A percentile compares a stretch with the other conserved stretches of the same genome.
These are phyloP conservation scores for Thomomys bottae DNA, from an alignment of 2,113 vertebrate genomes.

Conservation along the genomic window DNA sequence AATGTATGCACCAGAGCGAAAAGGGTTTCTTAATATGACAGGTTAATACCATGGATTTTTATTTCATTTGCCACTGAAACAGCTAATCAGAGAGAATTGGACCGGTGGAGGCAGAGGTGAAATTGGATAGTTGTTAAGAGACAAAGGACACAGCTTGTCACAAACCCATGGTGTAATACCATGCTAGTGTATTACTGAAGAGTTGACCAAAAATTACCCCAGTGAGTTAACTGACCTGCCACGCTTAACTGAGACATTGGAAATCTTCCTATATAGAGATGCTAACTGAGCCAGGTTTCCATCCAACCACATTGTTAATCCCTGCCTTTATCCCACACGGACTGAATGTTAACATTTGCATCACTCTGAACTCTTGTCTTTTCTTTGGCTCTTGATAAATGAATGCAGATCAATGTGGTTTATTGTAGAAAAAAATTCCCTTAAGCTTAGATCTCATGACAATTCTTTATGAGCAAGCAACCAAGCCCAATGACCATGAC, in stretches of 20 bases:
- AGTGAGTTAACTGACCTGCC: neutral
- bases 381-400: neutral
- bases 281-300: neutral
- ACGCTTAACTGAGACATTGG: neutral
- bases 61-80: slow-evolving; percentile 69
- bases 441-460: neutral
- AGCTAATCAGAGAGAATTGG: slow-evolving; percentile 62
- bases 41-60: slow-evolving; percentile 68
- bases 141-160: slow-evolving; percentile 36
- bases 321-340: neutral
- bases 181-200: neutral
- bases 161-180: neutral
- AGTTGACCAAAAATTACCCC: slow-evolving; percentile 9
- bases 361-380: neutral
- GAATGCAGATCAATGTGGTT: neutral
- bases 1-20: slow-evolving; percentile 60
- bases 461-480: neutral
- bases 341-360: neutral
- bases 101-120: slow-evolving; percentile 9
- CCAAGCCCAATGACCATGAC: neutral
- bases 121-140: slow-evolving; percentile 38
- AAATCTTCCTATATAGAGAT: neutral
- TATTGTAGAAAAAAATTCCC: neutral
- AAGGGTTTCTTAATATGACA: slow-evolving; percentile 68
- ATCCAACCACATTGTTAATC: neutral